Evolutionary conservation across 2,113 vertebrate genomes (phyloP), one percentile per base, ranked within the genome.

Genomic region (Columba janthina): DNA sequence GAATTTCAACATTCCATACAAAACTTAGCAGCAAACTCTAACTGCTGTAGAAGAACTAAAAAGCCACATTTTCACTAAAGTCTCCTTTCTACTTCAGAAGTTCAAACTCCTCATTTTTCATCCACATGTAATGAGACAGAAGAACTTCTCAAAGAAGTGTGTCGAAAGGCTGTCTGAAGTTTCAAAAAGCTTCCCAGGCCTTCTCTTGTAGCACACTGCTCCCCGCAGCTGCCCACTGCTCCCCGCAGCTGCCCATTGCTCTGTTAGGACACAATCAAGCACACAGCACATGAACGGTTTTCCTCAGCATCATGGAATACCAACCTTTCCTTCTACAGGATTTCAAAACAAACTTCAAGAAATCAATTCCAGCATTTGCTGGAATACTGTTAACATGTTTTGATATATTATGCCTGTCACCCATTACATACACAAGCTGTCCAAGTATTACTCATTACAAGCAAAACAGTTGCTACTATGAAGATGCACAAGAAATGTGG

Each of bases 51-150:
- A 81, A 84, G 5, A 82, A 70, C 50, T 54, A 32, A 81, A 65
- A 69, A 94, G 21, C 3, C 66, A 82, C 70, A 46, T 24, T 69
- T 79, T 36, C 73, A 65, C 31, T 72, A 34, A 81, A 85, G 26
- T 11, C 14, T 2, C 10, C 4, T 4, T 48, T 85, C 32, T 53
- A 84, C 82, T 32, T 65, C 80, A 65, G 40, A 85, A 82, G 42
- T 66, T 96, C 31, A 77, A 80, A 50, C 42, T 78, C 65, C 53
- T 71, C 9, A 50, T 80, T 72, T 80, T 77, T 57, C 83, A 87
- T 81, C 89, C 65, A 40, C 53, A 75, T 18, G 44, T 69, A 94
- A 94, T 46, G 77, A 95, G 22, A 91, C 87, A 92, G 73, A 81
- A 94, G 17, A 86, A 91, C 48, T 44, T 48, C 53, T 75, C 29